Evolutionary conservation across 1,140 invertebrate genomes (phyloP), one percentile per base, ranked within the genome.

Genomic region (Macrosteles quadrilineatus): DNA sequence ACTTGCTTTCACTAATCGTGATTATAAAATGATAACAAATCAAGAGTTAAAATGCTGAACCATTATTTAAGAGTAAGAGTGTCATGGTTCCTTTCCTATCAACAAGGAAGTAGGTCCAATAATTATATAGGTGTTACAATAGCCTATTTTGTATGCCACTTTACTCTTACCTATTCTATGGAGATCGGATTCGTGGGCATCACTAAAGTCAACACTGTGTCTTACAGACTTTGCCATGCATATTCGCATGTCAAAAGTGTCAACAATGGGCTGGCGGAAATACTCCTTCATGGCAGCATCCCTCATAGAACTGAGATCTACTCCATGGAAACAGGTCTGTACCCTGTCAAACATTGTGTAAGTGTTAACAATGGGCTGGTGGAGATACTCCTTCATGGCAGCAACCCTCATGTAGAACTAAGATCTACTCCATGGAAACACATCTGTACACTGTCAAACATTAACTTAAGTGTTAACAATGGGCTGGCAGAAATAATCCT

Each of bases 361-460:
- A 43, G 9, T 43, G 9, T 43, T 43, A 43, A 43, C 36, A 43
- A 43, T 80, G 12, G 98, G 98, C 80, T 99, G 98, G 73, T 95
- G 89, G 81, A 99, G 99, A 82, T 99, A 98, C 83, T 99, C 98
- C 78, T 95, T 93, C 79, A 98, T 91, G 1, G 98, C 97, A 74
- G 94, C 94, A 73, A 91, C 91, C 75, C 95, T 87, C 77, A 98
- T 85, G 59, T 87, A 59, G 87, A 89, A 77, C 94, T 95, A 17
- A 99, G 83, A 84, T 99, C 96, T 30, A 99, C 96, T 27, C 97
- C 97, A 83, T 99, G 96, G 83, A 99, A 99, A 81, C 93, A 95
- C 40, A 95, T 94, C 82, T 99, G 97, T 80, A 96, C 92, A 87
- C 87, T 87, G 72, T 62, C 97, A 99, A 82, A 99, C 98, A 43